phyloP scores from a whole-genome alignment of 2,888 invertebrate genomes.

The Agrochola circellaris region DNA sequence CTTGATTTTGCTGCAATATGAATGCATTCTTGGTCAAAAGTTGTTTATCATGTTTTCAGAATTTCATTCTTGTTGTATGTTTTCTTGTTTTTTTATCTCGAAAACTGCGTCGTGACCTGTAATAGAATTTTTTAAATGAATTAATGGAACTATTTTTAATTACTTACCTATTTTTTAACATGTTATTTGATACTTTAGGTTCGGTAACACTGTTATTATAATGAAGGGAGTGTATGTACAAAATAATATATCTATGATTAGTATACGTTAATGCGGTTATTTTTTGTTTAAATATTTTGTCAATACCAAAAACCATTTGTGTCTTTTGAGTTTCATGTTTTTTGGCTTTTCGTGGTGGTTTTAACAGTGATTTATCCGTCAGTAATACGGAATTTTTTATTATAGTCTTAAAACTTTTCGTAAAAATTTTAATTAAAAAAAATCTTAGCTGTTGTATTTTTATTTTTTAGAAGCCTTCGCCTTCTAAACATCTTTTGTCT shows the following conservation, averaged over 20 bases:
- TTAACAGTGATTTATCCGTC: too few species aligned
- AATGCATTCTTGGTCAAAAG: not conserved
- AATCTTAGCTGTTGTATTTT: too few species aligned
- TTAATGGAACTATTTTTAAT: conserved; percentile 1
- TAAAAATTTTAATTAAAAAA: not conserved
- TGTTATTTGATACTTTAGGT: not conserved
- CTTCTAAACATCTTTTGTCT: not conserved
- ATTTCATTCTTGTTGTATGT: not conserved
- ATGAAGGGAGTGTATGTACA: not conserved
- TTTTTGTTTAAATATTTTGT: not conserved
- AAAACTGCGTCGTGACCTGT: conserved; percentile 14
- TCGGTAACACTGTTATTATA: not conserved
- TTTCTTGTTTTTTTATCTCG: not conserved
- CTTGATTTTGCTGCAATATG: not conserved
- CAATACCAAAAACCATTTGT: not conserved
- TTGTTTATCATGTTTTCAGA: not conserved
- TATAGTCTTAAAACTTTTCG: too few species aligned
- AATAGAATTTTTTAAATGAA: conserved; percentile 46
- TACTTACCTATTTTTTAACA: not conserved
- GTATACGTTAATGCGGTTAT: not conserved
- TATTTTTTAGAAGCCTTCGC: too few species aligned
- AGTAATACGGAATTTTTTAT: not conserved
- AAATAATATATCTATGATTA: not conserved
- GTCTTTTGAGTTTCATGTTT: not conserved
- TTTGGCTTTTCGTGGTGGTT: not conserved